Evolutionary conservation across 2,888 invertebrate genomes (phyloP).

Genomic region (Alcis repandata): DNA sequence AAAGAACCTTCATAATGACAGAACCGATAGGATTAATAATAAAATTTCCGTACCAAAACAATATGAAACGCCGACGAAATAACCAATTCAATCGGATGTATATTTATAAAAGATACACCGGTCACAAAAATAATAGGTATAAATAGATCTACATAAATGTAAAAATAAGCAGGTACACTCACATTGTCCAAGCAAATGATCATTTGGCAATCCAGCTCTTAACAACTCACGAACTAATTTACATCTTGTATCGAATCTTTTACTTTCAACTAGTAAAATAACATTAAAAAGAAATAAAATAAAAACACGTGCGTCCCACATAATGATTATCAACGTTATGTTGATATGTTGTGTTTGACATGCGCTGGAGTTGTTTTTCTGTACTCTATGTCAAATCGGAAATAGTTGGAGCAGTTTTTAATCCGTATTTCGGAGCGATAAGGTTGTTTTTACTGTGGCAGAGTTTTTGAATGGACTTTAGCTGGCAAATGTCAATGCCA

Average conservation of each 20-base stretch:
- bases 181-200: slow-evolving; percentile 76
- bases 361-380: slow-evolving; percentile 40
- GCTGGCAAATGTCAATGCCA: slow-evolving; percentile 66
- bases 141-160: no score
- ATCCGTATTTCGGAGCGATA: slow-evolving; percentile 3
- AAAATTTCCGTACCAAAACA: no score
- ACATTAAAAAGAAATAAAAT: slow-evolving; percentile 50
- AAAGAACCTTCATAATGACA: no score
- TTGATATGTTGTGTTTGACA: slow-evolving; percentile 39
- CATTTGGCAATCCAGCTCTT: slow-evolving; percentile 65
- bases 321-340: slow-evolving; percentile 54
- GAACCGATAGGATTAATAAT: no score
- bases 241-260: slow-evolving; percentile 71
- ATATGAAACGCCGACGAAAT: no score
- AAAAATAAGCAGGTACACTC: no score
- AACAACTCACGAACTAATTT: slow-evolving; percentile 72
- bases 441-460: slow-evolving; percentile 23
- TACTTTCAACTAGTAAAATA: slow-evolving; percentile 51
- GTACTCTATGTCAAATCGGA: background rate
- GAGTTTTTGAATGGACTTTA: slow-evolving; percentile 31
- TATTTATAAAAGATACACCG: no score
- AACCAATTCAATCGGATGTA: no score
- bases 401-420: background rate
- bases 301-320: slow-evolving; percentile 65
- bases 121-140: background rate